Evolutionary conservation across 2,888 invertebrate species (phyloP), one percentile per base, ranked within the genome.

Genomic region (Corbicula japonica): DNA sequence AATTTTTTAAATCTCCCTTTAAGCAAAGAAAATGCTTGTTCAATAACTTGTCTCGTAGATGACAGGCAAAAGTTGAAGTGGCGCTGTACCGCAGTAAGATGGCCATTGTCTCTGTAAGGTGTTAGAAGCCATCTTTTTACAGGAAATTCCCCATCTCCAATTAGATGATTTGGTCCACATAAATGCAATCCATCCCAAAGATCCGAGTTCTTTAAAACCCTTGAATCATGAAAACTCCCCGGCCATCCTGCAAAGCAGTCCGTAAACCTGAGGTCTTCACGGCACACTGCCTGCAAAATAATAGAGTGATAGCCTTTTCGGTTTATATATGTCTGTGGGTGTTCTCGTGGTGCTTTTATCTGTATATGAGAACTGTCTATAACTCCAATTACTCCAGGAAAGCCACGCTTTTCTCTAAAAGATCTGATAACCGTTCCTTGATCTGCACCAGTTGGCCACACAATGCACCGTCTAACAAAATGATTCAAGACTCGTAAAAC

Each of bases 81-180:
- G 26, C 50, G 54, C 44, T 83, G 58, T 38, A 50, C 15, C 21
- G 48, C 26, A 18, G 70, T 78, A 35, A 80, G 34, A 65, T 71
- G 66, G 10, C 83, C 83, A 60, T 72, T 83, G 28, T 80, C 83
- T 60, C 83, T 46, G 58, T 61, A 83, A 3, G 80, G 77, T 52
- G 78, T 80, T 34, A 83, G 21, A 12, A 83, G 26, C 72, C 77
- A 80, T 18, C n/a, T n/a, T n/a, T n/a, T n/a, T n/a, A n/a, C n/a
- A n/a, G n/a, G n/a, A n/a, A 75, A 84, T 12, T 58, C 80, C 18
- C 69, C 76, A 48, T 80, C 83, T 52, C 68, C 83, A 44, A 80
- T 52, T 3, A 77, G 46, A 61, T 83, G 83, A 56, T 73, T 26
- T n/a, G 32, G 18, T 30, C 50, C 50, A 26, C 73, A 77, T 32